A percentile compares a stretch with the other conserved stretches of the same genome.
These are phyloP conservation scores for Rhombomys opimus DNA, from an alignment of 2,113 vertebrate species.

Conservation along the genomic window DNA sequence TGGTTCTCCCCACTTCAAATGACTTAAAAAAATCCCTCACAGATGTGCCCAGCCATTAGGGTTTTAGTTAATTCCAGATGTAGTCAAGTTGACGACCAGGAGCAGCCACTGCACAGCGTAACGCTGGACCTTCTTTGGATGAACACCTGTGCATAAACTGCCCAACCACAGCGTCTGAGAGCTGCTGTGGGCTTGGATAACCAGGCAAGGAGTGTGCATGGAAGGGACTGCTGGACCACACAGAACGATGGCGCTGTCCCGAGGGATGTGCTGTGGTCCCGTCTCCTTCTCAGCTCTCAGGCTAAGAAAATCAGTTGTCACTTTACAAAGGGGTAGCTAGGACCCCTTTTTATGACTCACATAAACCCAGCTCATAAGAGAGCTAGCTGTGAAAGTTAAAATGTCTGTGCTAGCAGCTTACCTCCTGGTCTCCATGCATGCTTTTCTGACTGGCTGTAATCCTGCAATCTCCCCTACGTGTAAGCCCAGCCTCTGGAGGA, in stretches of 20 bases:
- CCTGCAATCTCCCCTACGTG: background rate
- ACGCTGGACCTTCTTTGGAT: background rate
- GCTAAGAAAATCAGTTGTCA: background rate
- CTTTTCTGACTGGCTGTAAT: background rate
- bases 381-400: background rate
- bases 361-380: background rate
- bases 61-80: background rate
- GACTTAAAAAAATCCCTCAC: background rate
- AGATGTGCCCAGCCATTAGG: background rate
- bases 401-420: background rate
- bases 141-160: background rate
- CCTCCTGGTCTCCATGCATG: background rate
- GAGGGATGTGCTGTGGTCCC: background rate
- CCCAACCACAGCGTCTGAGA: background rate
- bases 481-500: background rate
- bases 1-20: background rate
- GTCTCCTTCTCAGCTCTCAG: background rate
- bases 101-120: background rate
- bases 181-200: background rate
- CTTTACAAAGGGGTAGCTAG: background rate
- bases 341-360: background rate
- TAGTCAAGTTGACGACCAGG: background rate
- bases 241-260: background rate
- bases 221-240: background rate
- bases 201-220: no score